Percentiles rank a stretch among this genome's conserved stretches.
phyloP scores from a whole-genome alignment of 92 coral and sea anemone genomes.

The Heliopora coerulea region DNA sequence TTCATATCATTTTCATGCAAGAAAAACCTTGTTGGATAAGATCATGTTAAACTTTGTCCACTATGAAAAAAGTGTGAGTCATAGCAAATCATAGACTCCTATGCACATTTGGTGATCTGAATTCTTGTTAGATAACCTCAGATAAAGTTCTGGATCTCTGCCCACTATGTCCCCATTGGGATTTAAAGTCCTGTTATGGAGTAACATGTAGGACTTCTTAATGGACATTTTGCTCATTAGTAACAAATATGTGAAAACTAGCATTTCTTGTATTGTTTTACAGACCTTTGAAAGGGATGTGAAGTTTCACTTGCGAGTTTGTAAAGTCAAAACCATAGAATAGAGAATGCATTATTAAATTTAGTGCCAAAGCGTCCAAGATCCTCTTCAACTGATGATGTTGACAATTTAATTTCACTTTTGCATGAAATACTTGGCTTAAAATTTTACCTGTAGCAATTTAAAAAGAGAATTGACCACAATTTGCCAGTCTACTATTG shows the following conservation, averaged over 20 bases:
- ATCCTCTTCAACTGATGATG: conserved; percentile 69
- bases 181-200: too few species aligned
- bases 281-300: conserved; percentile 64
- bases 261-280: conserved; percentile 16
- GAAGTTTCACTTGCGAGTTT: conserved; percentile 67
- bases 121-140: too few species aligned
- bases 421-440: conserved; percentile 62
- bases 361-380: conserved; percentile 66
- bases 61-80: too few species aligned
- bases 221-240: too few species aligned
- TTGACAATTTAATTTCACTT: conserved; percentile 57
- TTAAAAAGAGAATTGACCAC: conserved; percentile 57
- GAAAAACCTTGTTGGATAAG: neutral
- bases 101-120: too few species aligned
- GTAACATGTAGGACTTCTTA: too few species aligned
- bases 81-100: too few species aligned
- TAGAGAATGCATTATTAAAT: conserved; percentile 49
- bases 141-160: too few species aligned
- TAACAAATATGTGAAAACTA: too few species aligned
- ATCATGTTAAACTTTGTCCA: too few species aligned
- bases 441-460: conserved; percentile 59
- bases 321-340: conserved; percentile 54
- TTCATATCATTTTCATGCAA: neutral
- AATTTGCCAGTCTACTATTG: conserved; percentile 56
- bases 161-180: too few species aligned